Evolutionary conservation across 2,888 invertebrate genomes (phyloP).

Genomic region (Heliconius ethilla): DNA sequence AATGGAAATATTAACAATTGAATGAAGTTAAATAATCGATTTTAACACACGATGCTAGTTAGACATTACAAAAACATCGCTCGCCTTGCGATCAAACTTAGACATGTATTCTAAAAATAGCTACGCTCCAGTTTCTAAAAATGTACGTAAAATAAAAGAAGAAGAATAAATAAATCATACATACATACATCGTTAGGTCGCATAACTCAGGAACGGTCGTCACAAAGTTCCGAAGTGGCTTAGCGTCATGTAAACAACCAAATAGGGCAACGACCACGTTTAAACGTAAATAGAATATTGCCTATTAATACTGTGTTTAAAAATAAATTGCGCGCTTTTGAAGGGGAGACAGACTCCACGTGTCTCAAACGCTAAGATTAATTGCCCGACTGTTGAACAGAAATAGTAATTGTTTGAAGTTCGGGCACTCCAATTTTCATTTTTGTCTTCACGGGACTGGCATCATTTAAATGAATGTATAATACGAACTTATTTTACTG

Average conservation of each 20-base stretch:
- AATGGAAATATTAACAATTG: neutral
- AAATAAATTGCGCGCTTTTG: constrained; percentile 64
- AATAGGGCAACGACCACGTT: constrained; percentile 79
- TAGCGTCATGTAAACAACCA: constrained; percentile 77
- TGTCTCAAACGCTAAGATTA: constrained; percentile 65
- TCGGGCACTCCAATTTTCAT: constrained; percentile 29
- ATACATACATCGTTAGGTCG: constrained; percentile 10
- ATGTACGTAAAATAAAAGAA: constrained; percentile 23
- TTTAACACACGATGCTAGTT: constrained; percentile 1
- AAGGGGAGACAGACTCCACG: constrained; percentile 67
- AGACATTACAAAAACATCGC: constrained; percentile 21
- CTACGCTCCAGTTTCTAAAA: constrained; percentile 25
- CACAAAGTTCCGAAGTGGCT: constrained; percentile 1
- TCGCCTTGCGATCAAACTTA: constrained; percentile 32
- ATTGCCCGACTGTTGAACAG: constrained; percentile 54
- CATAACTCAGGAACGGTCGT: constrained; percentile 31
- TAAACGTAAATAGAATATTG: constrained; percentile 71
- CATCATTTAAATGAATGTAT: constrained; percentile 18
- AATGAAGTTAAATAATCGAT: neutral
- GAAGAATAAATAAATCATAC: constrained; percentile 27
- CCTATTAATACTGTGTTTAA: constrained; percentile 71
- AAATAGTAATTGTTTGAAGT: constrained; percentile 49
- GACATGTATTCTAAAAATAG: constrained; percentile 27
- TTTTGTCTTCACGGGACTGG: constrained; percentile 30
- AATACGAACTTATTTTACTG: constrained; percentile 7